Percentiles rank a stretch among this genome's conserved stretches.
phyloP scores from a whole-genome alignment of 1,140 invertebrate genomes.

The Pemphigus obesinymphae region DNA sequence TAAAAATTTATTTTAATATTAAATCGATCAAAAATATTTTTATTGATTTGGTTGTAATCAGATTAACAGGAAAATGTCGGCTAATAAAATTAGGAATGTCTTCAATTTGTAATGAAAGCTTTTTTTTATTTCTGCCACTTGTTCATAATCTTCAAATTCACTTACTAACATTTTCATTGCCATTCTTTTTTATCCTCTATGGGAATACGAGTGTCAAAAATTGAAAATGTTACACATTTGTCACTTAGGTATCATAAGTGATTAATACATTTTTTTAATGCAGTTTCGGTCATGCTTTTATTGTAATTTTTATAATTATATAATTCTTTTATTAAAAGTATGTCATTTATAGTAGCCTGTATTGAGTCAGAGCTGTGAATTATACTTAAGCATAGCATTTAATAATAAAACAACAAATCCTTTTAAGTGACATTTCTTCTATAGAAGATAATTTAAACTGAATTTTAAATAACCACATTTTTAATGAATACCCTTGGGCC shows the following conservation, averaged over 20 bases:
- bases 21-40: neutral
- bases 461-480: slow-evolving; percentile 45
- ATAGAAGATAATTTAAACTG: slow-evolving; percentile 45
- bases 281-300: slow-evolving; percentile 38
- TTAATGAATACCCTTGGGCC: slow-evolving; percentile 45
- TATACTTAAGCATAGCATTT: slow-evolving; percentile 48
- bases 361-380: slow-evolving; percentile 45
- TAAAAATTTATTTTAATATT: neutral
- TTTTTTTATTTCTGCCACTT: neutral
- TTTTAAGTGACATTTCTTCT: slow-evolving; percentile 46
- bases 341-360: slow-evolving; percentile 46
- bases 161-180: too few relatives aligned
- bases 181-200: slow-evolving; percentile 9
- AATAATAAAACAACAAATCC: too few relatives aligned
- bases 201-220: slow-evolving; percentile 48
- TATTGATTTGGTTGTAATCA: neutral
- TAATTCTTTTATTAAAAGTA: slow-evolving; percentile 43
- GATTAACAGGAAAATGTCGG: neutral
- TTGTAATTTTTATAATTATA: slow-evolving; percentile 11
- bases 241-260: too few relatives aligned
- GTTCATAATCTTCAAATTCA: neutral
- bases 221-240: slow-evolving; percentile 46
- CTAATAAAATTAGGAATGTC: neutral
- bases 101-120: neutral
- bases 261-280: too few relatives aligned